Conservation (phyloP, 2,888 invertebrate genomes). For the Thysanoteuthis rhombus region DNA sequence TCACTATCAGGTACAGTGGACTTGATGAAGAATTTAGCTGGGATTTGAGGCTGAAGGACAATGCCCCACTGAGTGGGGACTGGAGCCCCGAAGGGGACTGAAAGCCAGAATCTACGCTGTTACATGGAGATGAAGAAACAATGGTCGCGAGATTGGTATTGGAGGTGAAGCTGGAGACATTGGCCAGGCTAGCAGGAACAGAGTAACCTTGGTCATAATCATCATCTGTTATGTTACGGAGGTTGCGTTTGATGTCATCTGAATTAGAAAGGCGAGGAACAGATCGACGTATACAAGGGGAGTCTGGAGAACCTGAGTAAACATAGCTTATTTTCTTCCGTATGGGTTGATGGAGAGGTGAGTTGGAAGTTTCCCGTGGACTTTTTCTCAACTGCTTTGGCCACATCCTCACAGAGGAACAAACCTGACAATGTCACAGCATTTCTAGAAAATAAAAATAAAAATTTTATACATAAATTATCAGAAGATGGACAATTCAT, state of each 20-base stretch:
- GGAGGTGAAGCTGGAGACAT: not conserved
- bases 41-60: not conserved
- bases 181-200: not conserved
- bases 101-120: constrained; percentile 21
- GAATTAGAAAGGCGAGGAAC: not conserved
- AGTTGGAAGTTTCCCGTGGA: not conserved
- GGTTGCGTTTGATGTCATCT: constrained; percentile 25
- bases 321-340: not conserved
- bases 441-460: not conserved
- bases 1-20: not conserved
- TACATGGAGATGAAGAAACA: not conserved
- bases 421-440: not conserved
- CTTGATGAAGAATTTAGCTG: not conserved
- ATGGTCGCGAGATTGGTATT: not conserved
- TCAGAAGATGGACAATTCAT: too few relatives aligned
- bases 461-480: too few relatives aligned
- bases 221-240: constrained; percentile 25
- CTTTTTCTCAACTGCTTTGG: not conserved
- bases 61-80: not conserved
- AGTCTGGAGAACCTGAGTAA: constrained; percentile 19
- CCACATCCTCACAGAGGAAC: not conserved
- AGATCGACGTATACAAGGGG: not conserved
- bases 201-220: constrained; percentile 17
- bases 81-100: not conserved
- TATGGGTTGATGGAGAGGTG: not conserved